These are phyloP conservation scores for Trachelus stipa DNA, from an alignment of 2,888 invertebrate species.

Conservation along the genomic window DNA sequence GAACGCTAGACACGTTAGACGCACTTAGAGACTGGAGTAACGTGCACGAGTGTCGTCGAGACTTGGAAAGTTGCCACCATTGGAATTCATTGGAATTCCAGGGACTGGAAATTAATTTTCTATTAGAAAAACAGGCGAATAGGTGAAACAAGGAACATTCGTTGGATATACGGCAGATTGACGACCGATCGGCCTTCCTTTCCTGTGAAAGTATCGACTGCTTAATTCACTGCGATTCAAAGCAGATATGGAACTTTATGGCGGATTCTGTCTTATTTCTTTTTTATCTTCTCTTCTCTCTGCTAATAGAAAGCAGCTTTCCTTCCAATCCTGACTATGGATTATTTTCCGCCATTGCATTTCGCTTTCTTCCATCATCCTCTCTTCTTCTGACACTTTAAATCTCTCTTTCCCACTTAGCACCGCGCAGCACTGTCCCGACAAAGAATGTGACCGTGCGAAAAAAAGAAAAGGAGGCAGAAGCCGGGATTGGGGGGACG, in stretches of 20 bases:
- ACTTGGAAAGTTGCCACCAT: background rate
- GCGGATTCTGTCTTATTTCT: background rate
- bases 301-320: constrained; percentile 22
- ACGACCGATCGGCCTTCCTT: background rate
- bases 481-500: background rate
- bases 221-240: background rate
- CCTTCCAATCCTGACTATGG: constrained; percentile 21
- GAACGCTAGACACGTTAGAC: background rate
- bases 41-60: background rate
- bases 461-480: background rate
- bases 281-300: background rate
- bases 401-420: background rate
- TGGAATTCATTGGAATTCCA: background rate
- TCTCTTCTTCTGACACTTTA: background rate
- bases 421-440: background rate
- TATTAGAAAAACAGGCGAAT: background rate
- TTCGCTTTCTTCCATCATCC: constrained; percentile 10
- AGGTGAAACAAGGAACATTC: background rate
- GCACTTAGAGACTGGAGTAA: background rate
- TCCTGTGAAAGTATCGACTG: background rate
- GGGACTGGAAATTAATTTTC: background rate
- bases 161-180: background rate
- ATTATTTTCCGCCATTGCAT: background rate
- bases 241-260: background rate
- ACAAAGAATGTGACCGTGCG: background rate